A percentile compares a stretch with the other conserved stretches of the same genome.
phyloP scores from a whole-genome alignment of 2,113 vertebrate species.

The Saguinus midas region DNA sequence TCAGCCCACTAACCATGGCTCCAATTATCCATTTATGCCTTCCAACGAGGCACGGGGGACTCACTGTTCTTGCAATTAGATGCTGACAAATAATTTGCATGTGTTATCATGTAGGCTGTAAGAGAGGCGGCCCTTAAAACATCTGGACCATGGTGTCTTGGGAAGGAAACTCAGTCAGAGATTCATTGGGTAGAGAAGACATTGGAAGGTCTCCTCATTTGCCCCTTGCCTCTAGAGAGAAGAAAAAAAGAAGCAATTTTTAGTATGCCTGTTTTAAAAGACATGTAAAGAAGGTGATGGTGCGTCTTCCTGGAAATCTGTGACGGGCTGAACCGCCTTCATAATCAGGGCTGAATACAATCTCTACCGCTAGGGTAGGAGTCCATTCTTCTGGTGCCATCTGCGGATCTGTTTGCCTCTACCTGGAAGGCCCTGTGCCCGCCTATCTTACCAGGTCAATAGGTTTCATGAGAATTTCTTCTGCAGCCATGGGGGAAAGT shows the following conservation, averaged over 20 bases:
- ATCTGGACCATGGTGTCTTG: conserved; percentile 19
- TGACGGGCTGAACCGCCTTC: fast-evolving
- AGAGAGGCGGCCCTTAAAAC: conserved; percentile 9
- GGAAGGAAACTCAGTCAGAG: not conserved
- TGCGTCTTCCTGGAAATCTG: not conserved
- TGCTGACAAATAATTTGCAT: not conserved
- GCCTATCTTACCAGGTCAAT: not conserved
- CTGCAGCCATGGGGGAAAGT: not conserved
- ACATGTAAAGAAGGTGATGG: not conserved
- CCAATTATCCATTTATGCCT: conserved; percentile 40
- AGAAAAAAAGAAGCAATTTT: not conserved
- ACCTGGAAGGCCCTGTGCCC: not conserved
- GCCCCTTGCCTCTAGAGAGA: not conserved
- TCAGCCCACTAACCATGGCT: conserved; percentile 37
- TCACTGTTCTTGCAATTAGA: conserved; percentile 6
- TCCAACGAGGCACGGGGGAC: conserved; percentile 3
- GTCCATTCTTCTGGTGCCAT: not conserved
- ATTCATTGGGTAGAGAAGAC: not conserved
- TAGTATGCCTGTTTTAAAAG: not conserved
- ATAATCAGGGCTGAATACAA: not conserved
- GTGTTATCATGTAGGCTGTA: not conserved
- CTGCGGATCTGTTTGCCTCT: not conserved
- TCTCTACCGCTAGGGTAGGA: not conserved
- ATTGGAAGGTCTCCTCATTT: not conserved
- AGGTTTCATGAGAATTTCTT: not conserved